Percentiles rank a stretch among this genome's conserved stretches.
Conservation (phyloP, 2,888 invertebrate genomes). For the Malthinus flaveolus region DNA sequence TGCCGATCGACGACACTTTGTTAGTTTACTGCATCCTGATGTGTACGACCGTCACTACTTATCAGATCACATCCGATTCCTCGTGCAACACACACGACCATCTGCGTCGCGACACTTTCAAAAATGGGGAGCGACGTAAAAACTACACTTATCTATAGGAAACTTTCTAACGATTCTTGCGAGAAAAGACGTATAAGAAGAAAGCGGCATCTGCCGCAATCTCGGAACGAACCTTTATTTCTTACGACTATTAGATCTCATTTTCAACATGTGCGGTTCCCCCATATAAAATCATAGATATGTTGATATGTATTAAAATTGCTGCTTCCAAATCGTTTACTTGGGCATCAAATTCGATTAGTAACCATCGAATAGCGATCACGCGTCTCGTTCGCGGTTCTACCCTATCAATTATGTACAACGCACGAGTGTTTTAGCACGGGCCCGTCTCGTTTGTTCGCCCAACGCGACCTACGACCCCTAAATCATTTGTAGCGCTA, state of each 20-base stretch:
- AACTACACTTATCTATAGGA: slow-evolving; percentile 33
- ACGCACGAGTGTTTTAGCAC: slow-evolving; percentile 15
- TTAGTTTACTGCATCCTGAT: slow-evolving; percentile 29
- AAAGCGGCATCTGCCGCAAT: slow-evolving; percentile 29
- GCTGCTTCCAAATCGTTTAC: slow-evolving; percentile 7
- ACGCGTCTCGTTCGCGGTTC: slow-evolving; percentile 18
- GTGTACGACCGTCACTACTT: slow-evolving; percentile 16
- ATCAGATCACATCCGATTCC: slow-evolving; percentile 1
- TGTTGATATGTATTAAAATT: not conserved
- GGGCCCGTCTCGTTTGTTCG: slow-evolving; percentile 14
- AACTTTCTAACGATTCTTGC: slow-evolving; percentile 36
- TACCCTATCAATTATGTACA: slow-evolving; percentile 25
- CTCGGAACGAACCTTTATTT: slow-evolving; percentile 28
- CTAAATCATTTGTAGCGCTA: slow-evolving; percentile 30
- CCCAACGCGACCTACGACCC: slow-evolving; percentile 16
- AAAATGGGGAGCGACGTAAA: slow-evolving; percentile 31
- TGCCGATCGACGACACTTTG: slow-evolving; percentile 11
- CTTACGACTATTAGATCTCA: slow-evolving; percentile 36
- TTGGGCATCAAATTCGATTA: slow-evolving; percentile 24
- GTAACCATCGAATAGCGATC: slow-evolving; percentile 22
- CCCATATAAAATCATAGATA: slow-evolving; percentile 7
- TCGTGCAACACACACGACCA: slow-evolving; percentile 8
- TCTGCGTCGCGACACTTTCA: slow-evolving; percentile 29
- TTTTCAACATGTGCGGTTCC: slow-evolving; percentile 35
- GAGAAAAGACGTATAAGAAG: slow-evolving; percentile 27